Base-by-base conservation (phyloP, 2,113 vertebrate species). In the Epinephelus moara region DNA sequence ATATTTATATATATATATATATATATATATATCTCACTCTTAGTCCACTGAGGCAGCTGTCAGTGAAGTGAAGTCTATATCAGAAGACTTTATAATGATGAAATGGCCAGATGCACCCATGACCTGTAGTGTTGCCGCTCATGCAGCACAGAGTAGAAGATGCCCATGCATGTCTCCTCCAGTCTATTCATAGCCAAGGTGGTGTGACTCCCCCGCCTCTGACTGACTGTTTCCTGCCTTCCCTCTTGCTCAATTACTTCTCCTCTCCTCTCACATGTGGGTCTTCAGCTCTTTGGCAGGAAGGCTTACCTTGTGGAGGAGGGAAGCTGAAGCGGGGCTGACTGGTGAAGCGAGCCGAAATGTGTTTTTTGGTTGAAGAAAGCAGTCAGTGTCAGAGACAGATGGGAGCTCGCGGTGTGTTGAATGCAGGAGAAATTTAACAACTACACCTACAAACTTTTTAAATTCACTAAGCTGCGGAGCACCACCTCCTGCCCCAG, bases 211-310 rank as follows among this genome's bases (percentile, higher is more conserved):
- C 81, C 79, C 84, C 75, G 85, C 83, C 55, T 89, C 80, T 88
- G 76, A 86, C 83, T 78, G 85, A 87, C 90, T 83, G 86, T 70
- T 90, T 93, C 80, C 90, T 90, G 85, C 86, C 79, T 84, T 84
- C 57, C 68, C 73, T 88, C 80, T 89, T 90, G 81, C 88, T 90
- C 90, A 92, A 88, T 92, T 89, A 87, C 89, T 90, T 89, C 87
- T 91, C 83, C 75, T 90, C 87, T 88, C 85, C 91, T 91, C 92
- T 90, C 87, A 94, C 92, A 91, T 93, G 90, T 89, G 88, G 87
- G 80, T 87, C 84, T 84, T 62, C 64, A 53, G 83, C 77, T 90
- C 84, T 88, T 88, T 90, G 88, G 85, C 86, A 89, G 75, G 61
- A 71, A 84, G 64, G 69, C 70, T 78, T 87, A 91, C 87, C 87